A percentile compares a stretch with the other conserved stretches of the same genome.
phyloP scores from a whole-genome alignment of 2,888 invertebrate species.

The Furcula furcula region DNA sequence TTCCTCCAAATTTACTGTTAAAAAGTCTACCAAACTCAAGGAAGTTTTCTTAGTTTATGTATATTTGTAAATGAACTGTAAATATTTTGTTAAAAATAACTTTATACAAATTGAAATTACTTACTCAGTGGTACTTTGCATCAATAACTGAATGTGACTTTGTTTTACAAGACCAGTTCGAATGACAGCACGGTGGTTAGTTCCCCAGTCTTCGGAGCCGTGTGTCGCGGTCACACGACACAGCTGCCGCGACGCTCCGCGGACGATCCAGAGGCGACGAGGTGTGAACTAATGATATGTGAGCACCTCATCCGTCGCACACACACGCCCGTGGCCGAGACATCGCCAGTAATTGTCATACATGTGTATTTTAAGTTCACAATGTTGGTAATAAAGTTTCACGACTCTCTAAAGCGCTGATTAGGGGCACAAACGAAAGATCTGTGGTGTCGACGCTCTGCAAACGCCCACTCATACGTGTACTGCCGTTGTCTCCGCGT shows the following conservation, averaged over 20 bases:
- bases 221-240: slow-evolving; percentile 22
- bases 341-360: slow-evolving; percentile 68
- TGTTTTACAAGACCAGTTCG: no score
- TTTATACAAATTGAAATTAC: no score
- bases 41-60: no score
- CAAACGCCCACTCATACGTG: slow-evolving; percentile 41
- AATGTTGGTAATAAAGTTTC: slow-evolving; percentile 61
- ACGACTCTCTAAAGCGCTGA: slow-evolving; percentile 52
- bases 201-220: slow-evolving; percentile 9
- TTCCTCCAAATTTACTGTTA: no score
- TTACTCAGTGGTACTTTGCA: no score
- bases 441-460: slow-evolving; percentile 46
- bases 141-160: no score
- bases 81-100: no score
- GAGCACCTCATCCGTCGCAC: slow-evolving; percentile 58
- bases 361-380: slow-evolving; percentile 75
- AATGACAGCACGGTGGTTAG: no score
- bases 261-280: slow-evolving; percentile 45
- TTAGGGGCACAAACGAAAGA: slow-evolving; percentile 63
- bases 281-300: slow-evolving; percentile 69
- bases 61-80: no score
- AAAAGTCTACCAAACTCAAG: no score
- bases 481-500: slow-evolving; percentile 37
- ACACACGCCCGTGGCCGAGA: slow-evolving; percentile 46
- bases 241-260: slow-evolving; percentile 23